Evolutionary conservation across 2,888 invertebrate species (phyloP), one percentile per base, ranked within the genome.

Genomic region (Carterocephalus palaemon): DNA sequence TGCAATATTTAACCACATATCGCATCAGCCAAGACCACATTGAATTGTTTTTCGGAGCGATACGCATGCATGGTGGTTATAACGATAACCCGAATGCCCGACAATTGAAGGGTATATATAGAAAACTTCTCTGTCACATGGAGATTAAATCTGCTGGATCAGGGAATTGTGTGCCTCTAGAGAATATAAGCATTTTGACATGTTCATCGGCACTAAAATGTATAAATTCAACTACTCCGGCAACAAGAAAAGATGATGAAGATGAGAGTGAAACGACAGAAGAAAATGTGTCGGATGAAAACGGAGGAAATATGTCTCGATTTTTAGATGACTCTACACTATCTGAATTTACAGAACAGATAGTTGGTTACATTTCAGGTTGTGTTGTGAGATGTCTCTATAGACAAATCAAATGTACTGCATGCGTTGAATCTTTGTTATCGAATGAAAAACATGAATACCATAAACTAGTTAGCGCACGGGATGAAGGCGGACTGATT

Each of bases 11-110:
- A n/a, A 32, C 49, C 4, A 46, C 48, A 2, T 50, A 52, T 23
- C 43, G 43, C 32, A 5, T 52, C n/a, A 49, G 49, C 9, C 52
- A 52, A 15, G 52, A 51, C 20, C 48, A 51, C n/a, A 8, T 48
- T 3, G 48, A 46, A 39, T 26, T 51, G n/a, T 39, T 51, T 39
- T 49, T 52, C 17, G 22, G 19, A 5, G 15, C 9, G 9, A 41
- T 51, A 4, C 28, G 45, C 19, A 47, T 47, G 37, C 45, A 50
- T 20, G 47, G 47, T 24, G 41, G 34, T n/a, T n/a, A n/a, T n/a
- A n/a, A n/a, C n/a, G n/a, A n/a, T n/a, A n/a, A n/a, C n/a, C n/a
- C n/a, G n/a, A n/a, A n/a, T n/a, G n/a, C n/a, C n/a, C n/a, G n/a
- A n/a, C n/a, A n/a, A n/a, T n/a, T n/a, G n/a, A n/a, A n/a, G n/a